Conservation (phyloP, 2,888 invertebrate genomes). For the Diplolepis rosae region DNA sequence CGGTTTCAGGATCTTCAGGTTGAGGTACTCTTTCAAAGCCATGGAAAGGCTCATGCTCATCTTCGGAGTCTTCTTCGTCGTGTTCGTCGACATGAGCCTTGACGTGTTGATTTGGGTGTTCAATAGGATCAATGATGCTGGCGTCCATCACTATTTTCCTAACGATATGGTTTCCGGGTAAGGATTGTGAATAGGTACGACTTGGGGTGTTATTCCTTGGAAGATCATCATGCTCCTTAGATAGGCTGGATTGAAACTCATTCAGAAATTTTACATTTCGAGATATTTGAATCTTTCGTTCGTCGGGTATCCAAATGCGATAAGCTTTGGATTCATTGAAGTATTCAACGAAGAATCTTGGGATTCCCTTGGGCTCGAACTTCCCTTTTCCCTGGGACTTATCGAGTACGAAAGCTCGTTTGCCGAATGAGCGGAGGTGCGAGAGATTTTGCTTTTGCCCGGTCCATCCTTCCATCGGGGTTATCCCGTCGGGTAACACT, state of each 20-base stretch:
- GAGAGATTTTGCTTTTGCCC: slow-evolving; percentile 26
- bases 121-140: neutral
- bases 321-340: slow-evolving; percentile 29
- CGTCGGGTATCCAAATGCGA: slow-evolving; percentile 26
- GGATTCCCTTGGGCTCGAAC: slow-evolving; percentile 26
- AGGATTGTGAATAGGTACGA: neutral
- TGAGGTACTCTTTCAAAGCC: neutral
- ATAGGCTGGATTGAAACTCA: neutral
- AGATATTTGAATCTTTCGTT: slow-evolving; percentile 6
- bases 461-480: slow-evolving; percentile 25
- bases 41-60: slow-evolving; percentile 3
- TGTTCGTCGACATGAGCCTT: neutral
- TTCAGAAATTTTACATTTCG: slow-evolving; percentile 29
- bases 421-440: slow-evolving; percentile 31
- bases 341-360: slow-evolving; percentile 21
- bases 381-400: slow-evolving; percentile 25
- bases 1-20: neutral
- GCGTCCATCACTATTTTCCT: neutral
- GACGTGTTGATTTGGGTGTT: neutral
- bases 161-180: neutral
- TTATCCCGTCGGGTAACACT: slow-evolving; percentile 5
- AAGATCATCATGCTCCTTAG: neutral
- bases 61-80: neutral
- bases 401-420: slow-evolving; percentile 9
- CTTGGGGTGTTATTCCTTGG: neutral